A percentile compares a stretch with the other conserved stretches of the same genome.
These are phyloP conservation scores for Aptenodytes patagonicus DNA, from an alignment of 2,113 vertebrate genomes.

Conservation along the genomic window DNA sequence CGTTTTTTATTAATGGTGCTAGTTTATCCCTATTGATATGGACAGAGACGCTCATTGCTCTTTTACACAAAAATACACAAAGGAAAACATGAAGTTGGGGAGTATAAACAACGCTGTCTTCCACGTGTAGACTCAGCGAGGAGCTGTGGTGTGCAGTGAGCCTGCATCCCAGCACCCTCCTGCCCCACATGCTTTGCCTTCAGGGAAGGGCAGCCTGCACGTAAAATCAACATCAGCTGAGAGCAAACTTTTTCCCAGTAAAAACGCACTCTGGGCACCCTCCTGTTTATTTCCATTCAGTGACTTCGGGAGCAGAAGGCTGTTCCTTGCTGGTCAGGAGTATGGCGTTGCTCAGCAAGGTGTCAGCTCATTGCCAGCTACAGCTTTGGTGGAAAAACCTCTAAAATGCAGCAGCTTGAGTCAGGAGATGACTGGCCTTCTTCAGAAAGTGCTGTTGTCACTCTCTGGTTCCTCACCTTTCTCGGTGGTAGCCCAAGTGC, in stretches of 20 bases:
- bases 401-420: background rate
- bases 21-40: background rate
- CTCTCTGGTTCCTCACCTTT: background rate
- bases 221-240: background rate
- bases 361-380: background rate
- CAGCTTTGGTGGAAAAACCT: background rate
- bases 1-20: background rate
- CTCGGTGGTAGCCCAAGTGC: background rate
- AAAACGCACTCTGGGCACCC: background rate
- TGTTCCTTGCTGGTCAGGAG: background rate
- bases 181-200: background rate
- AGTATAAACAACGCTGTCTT: background rate
- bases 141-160: background rate
- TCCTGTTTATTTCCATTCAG: background rate
- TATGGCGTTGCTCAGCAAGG: rapidly evolving
- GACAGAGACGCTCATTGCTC: background rate
- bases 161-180: rapidly evolving
- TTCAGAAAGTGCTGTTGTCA: background rate
- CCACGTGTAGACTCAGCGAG: rapidly evolving
- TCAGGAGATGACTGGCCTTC: background rate
- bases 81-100: background rate
- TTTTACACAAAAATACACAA: background rate
- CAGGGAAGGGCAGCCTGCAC: background rate
- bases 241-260: background rate
- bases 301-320: background rate